Evolutionary conservation across 1,140 invertebrate genomes (phyloP).

Genomic region (Cyclina sinensis): DNA sequence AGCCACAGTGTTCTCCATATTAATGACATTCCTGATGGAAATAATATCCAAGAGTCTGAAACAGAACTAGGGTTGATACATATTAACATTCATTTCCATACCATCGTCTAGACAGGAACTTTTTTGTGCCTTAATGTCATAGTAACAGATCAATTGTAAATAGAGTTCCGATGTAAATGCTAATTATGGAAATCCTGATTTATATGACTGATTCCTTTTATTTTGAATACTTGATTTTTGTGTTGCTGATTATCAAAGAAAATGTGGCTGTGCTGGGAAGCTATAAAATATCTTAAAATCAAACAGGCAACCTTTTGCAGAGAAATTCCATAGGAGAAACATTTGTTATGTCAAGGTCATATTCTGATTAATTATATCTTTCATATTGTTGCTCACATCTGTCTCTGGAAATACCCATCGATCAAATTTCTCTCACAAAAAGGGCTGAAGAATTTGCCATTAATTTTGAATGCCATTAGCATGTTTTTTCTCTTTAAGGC

Average conservation of each 20-base stretch:
- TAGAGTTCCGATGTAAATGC: not conserved
- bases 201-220: not conserved
- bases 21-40: conserved; percentile 3
- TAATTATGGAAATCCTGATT: not conserved
- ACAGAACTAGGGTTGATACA: not conserved
- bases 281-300: not conserved
- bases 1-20: conserved; percentile 7
- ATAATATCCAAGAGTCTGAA: not conserved
- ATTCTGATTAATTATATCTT: not conserved
- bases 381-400: not conserved
- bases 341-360: not conserved
- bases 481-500: not conserved
- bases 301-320: not conserved
- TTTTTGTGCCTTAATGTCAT: not conserved
- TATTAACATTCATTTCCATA: not conserved
- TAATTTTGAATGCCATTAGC: not conserved
- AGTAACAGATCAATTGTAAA: not conserved
- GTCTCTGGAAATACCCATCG: not conserved
- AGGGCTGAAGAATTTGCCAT: not conserved
- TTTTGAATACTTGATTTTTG: not conserved
- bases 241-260: not conserved
- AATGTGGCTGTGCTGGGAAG: not conserved
- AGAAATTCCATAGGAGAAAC: not conserved
- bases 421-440: not conserved
- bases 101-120: not conserved